Evolutionary conservation across 1,140 invertebrate species (phyloP).

Genomic region (Araneus ventricosus): DNA sequence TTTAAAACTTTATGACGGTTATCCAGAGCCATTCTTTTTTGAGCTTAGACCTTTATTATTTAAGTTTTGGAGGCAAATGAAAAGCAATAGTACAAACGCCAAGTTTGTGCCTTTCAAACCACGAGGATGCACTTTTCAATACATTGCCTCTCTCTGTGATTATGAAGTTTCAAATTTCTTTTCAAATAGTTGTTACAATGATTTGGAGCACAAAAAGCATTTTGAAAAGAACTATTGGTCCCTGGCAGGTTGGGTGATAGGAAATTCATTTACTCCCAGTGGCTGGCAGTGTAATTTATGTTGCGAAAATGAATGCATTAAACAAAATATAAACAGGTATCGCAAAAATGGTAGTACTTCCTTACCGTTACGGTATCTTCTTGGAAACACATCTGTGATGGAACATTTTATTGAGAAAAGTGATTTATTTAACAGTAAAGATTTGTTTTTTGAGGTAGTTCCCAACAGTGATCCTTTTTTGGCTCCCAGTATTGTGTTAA

Average conservation of each 20-base stretch:
- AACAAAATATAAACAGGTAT: neutral
- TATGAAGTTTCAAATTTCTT: constrained; percentile 49
- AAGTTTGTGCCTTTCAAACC: constrained; percentile 50
- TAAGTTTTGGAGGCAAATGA: constrained; percentile 60
- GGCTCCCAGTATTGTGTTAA: constrained; percentile 59
- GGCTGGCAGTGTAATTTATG: constrained; percentile 72
- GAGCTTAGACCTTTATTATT: constrained; percentile 67
- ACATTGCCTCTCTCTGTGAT: constrained; percentile 56
- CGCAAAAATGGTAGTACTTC: constrained; percentile 13
- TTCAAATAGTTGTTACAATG: constrained; percentile 25
- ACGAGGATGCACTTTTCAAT: constrained; percentile 64
- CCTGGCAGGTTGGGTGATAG: constrained; percentile 31
- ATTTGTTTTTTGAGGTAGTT: constrained; percentile 36
- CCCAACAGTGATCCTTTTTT: constrained; percentile 24
- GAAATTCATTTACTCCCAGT: constrained; percentile 37
- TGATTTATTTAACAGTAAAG: constrained; percentile 3
- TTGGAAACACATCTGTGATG: constrained; percentile 33
- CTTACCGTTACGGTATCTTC: neutral
- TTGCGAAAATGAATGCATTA: constrained; percentile 26
- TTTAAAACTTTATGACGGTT: constrained; percentile 75
- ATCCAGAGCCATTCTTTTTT: constrained; percentile 69
- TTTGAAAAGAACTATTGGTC: constrained; percentile 58
- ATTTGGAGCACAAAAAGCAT: neutral
- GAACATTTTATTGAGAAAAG: constrained; percentile 7
- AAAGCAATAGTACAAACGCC: constrained; percentile 6